Evolutionary conservation across 2,888 invertebrate species (phyloP).

Genomic region (Brenthis ino): DNA sequence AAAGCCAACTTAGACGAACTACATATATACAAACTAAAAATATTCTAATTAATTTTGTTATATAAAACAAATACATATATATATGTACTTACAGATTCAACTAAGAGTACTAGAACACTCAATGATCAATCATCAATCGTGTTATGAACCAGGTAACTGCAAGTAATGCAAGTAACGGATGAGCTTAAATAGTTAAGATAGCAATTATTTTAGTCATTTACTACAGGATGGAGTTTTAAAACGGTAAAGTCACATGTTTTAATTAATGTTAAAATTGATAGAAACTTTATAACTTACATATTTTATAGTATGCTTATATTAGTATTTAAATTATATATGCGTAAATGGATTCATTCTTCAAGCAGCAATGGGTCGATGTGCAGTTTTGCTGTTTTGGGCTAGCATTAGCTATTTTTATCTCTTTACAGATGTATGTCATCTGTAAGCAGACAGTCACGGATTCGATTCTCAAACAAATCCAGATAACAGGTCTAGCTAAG

Average conservation of each 20-base stretch:
- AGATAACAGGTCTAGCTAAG: too few relatives aligned
- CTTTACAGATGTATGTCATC: too few relatives aligned
- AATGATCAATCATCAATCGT: constrained; percentile 27
- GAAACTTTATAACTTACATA: constrained; percentile 19
- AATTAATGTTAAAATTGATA: constrained; percentile 21
- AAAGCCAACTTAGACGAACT: too few relatives aligned
- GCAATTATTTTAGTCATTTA: constrained; percentile 28
- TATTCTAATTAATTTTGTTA: too few relatives aligned
- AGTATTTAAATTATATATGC: too few relatives aligned
- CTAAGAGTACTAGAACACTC: neutral
- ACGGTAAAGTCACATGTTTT: constrained; percentile 25
- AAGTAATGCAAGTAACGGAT: constrained; percentile 25
- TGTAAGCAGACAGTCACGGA: too few relatives aligned
- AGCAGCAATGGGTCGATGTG: too few relatives aligned
- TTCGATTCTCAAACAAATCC: too few relatives aligned
- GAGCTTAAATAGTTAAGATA: constrained; percentile 27
- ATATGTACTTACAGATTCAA: neutral
- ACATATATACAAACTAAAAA: too few relatives aligned
- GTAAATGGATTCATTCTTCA: too few relatives aligned
- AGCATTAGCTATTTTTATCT: too few relatives aligned
- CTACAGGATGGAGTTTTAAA: constrained; percentile 11
- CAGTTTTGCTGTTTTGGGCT: too few relatives aligned
- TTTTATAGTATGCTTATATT: neutral
- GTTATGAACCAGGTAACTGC: constrained; percentile 29
- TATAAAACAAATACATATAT: neutral